Evolutionary conservation across 2,113 vertebrate species (phyloP).

Genomic region (Actenoides lindsayi): DNA sequence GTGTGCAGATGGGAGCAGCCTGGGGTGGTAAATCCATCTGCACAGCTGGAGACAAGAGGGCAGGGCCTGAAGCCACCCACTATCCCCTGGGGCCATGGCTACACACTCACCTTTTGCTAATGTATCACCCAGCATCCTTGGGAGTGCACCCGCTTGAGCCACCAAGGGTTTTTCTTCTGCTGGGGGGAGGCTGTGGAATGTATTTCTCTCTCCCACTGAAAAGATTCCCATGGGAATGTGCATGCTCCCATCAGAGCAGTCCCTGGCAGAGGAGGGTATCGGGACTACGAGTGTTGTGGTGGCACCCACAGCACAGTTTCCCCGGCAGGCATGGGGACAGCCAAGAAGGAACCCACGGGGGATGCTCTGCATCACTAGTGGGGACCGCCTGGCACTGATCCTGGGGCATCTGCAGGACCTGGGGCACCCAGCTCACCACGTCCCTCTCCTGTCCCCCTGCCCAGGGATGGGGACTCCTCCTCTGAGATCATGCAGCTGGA

Average conservation of each 20-base stretch:
- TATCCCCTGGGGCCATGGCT: rapidly evolving
- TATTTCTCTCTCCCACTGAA: neutral
- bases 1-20: neutral
- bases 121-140: neutral
- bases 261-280: rapidly evolving
- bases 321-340: neutral
- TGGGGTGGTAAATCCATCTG: neutral
- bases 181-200: neutral
- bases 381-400: rapidly evolving
- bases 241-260: neutral
- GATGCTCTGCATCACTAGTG: neutral
- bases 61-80: neutral
- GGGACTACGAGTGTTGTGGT: neutral
- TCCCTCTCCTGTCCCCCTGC: neutral
- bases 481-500: conserved; percentile 96
- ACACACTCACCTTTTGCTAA: neutral
- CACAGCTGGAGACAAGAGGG: neutral
- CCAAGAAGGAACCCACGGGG: neutral
- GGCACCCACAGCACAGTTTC: neutral
- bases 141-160: neutral
- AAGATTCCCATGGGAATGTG: neutral
- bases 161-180: neutral
- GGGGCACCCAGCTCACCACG: neutral
- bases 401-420: rapidly evolving
- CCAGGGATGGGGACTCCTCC: conserved; percentile 82